Conservation (phyloP, 2,888 invertebrate genomes). For the Thecocarcelia acutangulata region DNA sequence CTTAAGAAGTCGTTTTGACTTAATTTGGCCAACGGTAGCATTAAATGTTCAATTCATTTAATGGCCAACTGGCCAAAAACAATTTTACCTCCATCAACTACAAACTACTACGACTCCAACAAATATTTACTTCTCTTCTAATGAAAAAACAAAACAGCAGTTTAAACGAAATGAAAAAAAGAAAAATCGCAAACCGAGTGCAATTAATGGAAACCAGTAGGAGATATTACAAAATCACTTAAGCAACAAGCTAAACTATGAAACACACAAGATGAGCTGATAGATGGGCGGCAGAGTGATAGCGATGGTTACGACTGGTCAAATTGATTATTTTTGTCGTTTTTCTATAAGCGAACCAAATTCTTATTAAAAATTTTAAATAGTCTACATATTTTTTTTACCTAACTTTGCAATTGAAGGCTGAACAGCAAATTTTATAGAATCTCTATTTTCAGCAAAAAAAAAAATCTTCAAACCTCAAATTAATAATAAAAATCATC, state of each 20-base stretch:
- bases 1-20: constrained; percentile 51
- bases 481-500: too few relatives aligned
- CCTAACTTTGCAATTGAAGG: too few relatives aligned
- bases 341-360: background rate
- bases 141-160: background rate
- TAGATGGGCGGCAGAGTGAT: too few relatives aligned
- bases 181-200: background rate
- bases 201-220: constrained; percentile 23
- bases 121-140: background rate
- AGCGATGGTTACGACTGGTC: background rate
- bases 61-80: constrained; percentile 43
- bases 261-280: constrained; percentile 8
- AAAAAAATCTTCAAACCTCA: too few relatives aligned
- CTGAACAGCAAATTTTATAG: too few relatives aligned
- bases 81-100: constrained; percentile 2
- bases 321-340: background rate
- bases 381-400: too few relatives aligned
- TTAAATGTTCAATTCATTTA: constrained; percentile 78
- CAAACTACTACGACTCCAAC: background rate
- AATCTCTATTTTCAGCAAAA: too few relatives aligned
- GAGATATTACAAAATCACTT: constrained; percentile 10
- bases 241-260: background rate
- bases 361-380: too few relatives aligned
- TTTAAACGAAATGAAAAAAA: constrained; percentile 16
- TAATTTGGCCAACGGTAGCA: constrained; percentile 77